Percentiles rank a stretch among this genome's conserved stretches.
These are phyloP conservation scores for Papilio polytes DNA, from an alignment of 1,140 invertebrate genomes.

Conservation along the genomic window DNA sequence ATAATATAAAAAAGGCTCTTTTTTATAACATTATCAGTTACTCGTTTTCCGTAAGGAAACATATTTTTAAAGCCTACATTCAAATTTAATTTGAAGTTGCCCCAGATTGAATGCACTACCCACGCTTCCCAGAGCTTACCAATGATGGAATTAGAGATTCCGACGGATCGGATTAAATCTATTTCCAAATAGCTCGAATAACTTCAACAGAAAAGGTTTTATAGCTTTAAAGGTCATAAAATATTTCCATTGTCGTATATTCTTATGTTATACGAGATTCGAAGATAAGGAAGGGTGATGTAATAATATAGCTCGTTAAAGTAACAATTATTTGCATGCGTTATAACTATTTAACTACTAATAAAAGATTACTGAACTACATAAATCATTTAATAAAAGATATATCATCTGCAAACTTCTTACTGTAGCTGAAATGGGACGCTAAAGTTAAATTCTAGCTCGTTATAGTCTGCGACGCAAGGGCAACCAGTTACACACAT, in stretches of 20 bases:
- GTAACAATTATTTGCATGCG: too few relatives aligned
- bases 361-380: neutral
- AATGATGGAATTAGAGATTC: constrained; percentile 1
- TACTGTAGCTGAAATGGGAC: neutral
- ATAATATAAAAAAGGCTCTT: too few relatives aligned
- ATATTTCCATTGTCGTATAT: neutral
- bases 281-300: neutral
- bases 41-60: neutral
- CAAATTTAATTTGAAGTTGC: neutral
- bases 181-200: neutral
- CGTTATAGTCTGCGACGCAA: constrained; percentile 23
- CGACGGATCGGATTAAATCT: constrained; percentile 1
- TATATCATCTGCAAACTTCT: neutral
- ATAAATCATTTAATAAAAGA: neutral
- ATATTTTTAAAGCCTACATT: neutral
- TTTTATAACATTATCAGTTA: too few relatives aligned
- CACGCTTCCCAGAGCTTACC: neutral
- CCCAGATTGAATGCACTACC: neutral
- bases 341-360: neutral
- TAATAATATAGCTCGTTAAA: too few relatives aligned
- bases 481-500: neutral
- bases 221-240: neutral
- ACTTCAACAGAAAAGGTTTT: neutral
- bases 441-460: constrained; percentile 11
- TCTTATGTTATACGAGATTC: neutral